Percentiles rank a stretch among this genome's conserved stretches.
phyloP scores from a whole-genome alignment of 2,888 invertebrate genomes.

The Gymnocheta viridis region DNA sequence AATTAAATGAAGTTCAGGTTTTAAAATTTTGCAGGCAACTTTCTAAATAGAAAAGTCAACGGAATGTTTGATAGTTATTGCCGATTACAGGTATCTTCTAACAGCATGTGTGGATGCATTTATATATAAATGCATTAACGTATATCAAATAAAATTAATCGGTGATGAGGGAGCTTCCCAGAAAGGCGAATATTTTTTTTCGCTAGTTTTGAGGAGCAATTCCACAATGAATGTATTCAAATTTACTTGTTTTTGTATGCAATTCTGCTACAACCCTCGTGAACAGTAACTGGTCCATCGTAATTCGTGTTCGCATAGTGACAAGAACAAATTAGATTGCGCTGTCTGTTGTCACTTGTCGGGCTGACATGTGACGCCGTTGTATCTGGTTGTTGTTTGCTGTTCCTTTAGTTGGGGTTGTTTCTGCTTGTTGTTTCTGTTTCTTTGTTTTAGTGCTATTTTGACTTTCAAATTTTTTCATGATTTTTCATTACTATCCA shows the following conservation, averaged over 20 bases:
- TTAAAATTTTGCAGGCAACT: too few relatives aligned
- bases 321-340: slow-evolving; percentile 28
- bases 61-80: too few relatives aligned
- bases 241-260: background rate
- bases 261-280: background rate
- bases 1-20: too few relatives aligned
- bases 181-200: too few relatives aligned
- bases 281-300: background rate
- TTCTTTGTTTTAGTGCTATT: background rate
- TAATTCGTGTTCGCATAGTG: background rate
- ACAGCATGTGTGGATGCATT: too few relatives aligned
- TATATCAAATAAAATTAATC: too few relatives aligned
- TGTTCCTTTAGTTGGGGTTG: background rate
- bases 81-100: too few relatives aligned
- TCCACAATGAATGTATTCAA: too few relatives aligned
- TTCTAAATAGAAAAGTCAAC: too few relatives aligned
- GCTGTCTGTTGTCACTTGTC: slow-evolving; percentile 33
- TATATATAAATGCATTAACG: too few relatives aligned
- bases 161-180: too few relatives aligned
- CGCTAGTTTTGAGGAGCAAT: too few relatives aligned
- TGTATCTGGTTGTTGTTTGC: slow-evolving; percentile 26
- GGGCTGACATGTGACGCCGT: slow-evolving; percentile 56
- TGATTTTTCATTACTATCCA: background rate
- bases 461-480: background rate
- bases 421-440: background rate